Percentiles rank a stretch among this genome's conserved stretches.
These are phyloP conservation scores for Ceraclea dissimilis DNA, from an alignment of 2,888 invertebrate genomes.

Conservation along the genomic window DNA sequence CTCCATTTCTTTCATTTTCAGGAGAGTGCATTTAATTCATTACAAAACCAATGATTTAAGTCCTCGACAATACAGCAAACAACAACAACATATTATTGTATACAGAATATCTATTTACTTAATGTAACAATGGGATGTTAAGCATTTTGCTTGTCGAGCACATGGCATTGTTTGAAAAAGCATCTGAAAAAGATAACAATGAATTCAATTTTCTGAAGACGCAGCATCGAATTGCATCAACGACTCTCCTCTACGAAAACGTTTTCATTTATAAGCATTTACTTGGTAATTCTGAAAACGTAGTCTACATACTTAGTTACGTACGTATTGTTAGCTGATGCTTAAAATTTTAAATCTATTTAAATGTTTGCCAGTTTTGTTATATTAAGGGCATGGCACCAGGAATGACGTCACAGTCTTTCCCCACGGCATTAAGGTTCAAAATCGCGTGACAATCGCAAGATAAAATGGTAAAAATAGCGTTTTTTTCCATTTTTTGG, in stretches of 20 bases:
- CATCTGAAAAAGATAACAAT: neutral
- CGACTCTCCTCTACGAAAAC: neutral
- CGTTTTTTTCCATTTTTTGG: too few species aligned
- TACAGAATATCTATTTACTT: neutral
- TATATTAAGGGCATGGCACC: too few species aligned
- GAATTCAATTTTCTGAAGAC: neutral
- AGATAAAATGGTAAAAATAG: too few species aligned
- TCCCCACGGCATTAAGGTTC: too few species aligned
- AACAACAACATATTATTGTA: neutral
- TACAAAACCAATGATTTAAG: constrained; percentile 2
- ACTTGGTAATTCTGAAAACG: neutral
- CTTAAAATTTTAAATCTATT: too few species aligned
- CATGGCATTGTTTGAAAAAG: constrained; percentile 10
- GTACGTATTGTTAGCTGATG: too few species aligned
- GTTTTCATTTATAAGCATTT: neutral
- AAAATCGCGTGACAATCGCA: too few species aligned
- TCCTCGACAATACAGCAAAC: too few species aligned
- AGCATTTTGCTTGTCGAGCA: neutral
- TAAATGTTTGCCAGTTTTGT: too few species aligned
- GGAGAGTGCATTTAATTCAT: constrained; percentile 25
- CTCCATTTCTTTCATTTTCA: constrained; percentile 21
- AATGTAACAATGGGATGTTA: neutral
- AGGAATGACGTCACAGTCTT: too few species aligned
- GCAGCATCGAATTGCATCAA: neutral
- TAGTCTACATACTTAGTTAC: too few species aligned